Conservation (phyloP, 2,888 invertebrate species). For the Lasioglossum zephyrum region DNA sequence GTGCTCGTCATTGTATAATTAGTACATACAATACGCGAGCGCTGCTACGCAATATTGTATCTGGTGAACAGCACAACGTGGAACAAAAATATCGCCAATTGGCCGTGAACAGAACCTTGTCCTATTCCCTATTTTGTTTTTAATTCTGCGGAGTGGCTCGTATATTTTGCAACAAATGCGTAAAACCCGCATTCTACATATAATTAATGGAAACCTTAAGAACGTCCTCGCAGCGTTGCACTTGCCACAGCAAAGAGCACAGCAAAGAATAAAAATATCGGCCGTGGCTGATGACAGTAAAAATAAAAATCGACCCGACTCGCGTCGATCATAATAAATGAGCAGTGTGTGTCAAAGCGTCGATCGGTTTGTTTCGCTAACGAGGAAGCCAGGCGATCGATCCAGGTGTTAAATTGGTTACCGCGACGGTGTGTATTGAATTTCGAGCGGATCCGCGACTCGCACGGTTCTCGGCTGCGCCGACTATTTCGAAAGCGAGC, state of each 20-base stretch:
- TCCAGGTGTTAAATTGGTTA: conserved; percentile 5
- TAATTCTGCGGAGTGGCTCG: background rate
- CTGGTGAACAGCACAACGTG: background rate
- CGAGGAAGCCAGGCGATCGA: background rate
- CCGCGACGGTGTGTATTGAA: conserved; percentile 5
- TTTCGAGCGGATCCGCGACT: background rate
- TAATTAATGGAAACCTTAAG: background rate
- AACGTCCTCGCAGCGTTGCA: background rate
- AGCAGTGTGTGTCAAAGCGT: background rate
- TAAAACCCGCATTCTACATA: background rate
- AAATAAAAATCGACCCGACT: background rate
- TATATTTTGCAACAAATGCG: background rate
- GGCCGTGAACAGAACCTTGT: background rate
- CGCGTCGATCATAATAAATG: background rate
- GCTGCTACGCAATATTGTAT: background rate
- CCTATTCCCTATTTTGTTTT: background rate
- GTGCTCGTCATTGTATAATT: background rate
- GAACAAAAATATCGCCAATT: background rate
- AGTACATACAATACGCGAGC: background rate
- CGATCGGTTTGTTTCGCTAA: background rate
- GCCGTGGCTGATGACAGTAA: background rate
- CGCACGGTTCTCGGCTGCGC: background rate
- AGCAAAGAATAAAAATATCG: background rate
- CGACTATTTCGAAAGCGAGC: background rate
- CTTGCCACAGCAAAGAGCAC: background rate